Conservation (phyloP, 2,888 invertebrate species). For the Dryocosmus kuriphilus region DNA sequence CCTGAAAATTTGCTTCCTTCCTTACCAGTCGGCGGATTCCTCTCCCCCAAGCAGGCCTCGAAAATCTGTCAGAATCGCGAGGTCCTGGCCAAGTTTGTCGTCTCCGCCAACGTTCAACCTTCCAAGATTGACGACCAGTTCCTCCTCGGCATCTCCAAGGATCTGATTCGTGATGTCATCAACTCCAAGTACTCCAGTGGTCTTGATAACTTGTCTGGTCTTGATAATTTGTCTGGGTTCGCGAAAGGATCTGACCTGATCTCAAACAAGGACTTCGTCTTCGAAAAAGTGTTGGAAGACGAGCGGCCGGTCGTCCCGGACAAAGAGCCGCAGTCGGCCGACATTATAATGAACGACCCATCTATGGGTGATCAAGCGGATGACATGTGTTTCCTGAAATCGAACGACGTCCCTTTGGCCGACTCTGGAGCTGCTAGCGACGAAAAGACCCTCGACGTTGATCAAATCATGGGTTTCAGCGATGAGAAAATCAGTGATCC, state of each 20-base stretch:
- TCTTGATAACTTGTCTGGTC: slow-evolving; percentile 72
- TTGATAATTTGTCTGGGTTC: slow-evolving; percentile 71
- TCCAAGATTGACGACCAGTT: slow-evolving; percentile 76
- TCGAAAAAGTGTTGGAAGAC: slow-evolving; percentile 50
- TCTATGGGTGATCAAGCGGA: slow-evolving; percentile 76
- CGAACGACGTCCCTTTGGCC: slow-evolving; percentile 67
- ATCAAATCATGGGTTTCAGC: slow-evolving; percentile 70
- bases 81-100: slow-evolving; percentile 75
- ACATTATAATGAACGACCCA: slow-evolving; percentile 75
- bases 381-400: slow-evolving; percentile 76
- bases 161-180: slow-evolving; percentile 76
- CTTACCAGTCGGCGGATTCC: slow-evolving; percentile 74
- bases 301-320: slow-evolving; percentile 75
- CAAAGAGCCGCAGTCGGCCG: slow-evolving; percentile 53
- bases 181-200: slow-evolving; percentile 74
- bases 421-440: slow-evolving; percentile 59
- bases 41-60: slow-evolving; percentile 75
- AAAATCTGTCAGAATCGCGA: slow-evolving; percentile 75
- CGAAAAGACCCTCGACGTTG: slow-evolving; percentile 65
- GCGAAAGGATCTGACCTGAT: slow-evolving; percentile 69
- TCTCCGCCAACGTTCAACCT: slow-evolving; percentile 75
- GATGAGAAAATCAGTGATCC: slow-evolving; percentile 30
- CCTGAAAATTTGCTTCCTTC: slow-evolving; percentile 75
- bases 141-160: slow-evolving; percentile 74
- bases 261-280: slow-evolving; percentile 57